A percentile compares a stretch with the other conserved stretches of the same genome.
Evolutionary conservation across 2,797 vertebrate genomes (phyloP).

Genomic region (Anolis apletophallus): DNA sequence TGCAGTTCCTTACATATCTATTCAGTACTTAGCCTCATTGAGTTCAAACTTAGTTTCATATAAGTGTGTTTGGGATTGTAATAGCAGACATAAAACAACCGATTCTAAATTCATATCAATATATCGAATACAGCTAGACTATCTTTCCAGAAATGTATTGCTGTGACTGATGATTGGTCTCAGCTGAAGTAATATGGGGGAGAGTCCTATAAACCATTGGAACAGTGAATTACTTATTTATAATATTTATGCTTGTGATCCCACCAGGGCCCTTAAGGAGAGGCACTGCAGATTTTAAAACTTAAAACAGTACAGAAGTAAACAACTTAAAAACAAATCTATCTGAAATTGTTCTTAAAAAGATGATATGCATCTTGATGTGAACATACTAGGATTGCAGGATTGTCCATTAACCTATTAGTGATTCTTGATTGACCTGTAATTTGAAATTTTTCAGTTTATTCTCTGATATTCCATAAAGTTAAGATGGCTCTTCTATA

Average conservation of each 20-base stretch:
- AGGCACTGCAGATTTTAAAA: too few species aligned
- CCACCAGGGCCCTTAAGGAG: too few species aligned
- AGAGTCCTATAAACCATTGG: neutral
- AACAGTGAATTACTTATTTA: too few species aligned
- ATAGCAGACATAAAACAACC: too few species aligned
- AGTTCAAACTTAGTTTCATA: neutral
- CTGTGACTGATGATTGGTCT: neutral
- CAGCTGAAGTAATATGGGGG: neutral
- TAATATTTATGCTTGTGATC: too few species aligned
- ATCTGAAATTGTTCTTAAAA: too few species aligned
- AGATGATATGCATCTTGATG: neutral
- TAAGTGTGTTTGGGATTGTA: neutral
- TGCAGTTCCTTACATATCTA: neutral
- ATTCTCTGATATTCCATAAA: neutral
- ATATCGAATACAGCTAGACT: neutral
- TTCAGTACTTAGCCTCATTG: neutral
- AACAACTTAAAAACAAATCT: too few species aligned
- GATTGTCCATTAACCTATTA: neutral
- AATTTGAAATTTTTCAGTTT: neutral
- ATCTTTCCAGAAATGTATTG: slow-evolving; percentile 16
- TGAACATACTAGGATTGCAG: neutral
- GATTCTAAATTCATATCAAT: neutral
- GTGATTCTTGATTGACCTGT: neutral
- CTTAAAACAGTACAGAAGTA: too few species aligned
- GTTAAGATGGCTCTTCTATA: neutral